Conservation (phyloP, 2,888 invertebrate species). For the Panzeria rudis region DNA sequence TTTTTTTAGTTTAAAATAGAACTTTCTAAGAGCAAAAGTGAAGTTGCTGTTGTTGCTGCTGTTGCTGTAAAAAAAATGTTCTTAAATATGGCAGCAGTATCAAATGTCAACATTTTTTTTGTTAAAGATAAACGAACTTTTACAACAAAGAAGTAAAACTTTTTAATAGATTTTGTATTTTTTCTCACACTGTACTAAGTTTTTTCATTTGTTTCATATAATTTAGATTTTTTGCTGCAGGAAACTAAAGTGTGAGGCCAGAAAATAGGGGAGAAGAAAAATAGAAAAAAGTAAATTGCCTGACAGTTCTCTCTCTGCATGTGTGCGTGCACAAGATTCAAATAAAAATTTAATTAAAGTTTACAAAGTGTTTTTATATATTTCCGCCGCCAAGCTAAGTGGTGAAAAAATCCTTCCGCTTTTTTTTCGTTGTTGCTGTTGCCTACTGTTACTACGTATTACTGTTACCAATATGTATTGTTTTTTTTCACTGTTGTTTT, state of each 20-base stretch:
- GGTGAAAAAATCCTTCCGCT: conserved; percentile 26
- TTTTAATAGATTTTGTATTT: conserved; percentile 51
- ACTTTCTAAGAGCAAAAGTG: not conserved
- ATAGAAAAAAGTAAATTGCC: conserved; percentile 21
- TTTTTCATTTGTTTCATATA: conserved; percentile 31
- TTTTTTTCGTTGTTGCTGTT: conserved; percentile 6
- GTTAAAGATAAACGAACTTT: conserved; percentile 15
- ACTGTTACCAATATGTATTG: conserved; percentile 4
- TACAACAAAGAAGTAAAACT: conserved; percentile 54
- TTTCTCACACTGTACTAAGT: conserved; percentile 27
- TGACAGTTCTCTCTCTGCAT: conserved; percentile 61
- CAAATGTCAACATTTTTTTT: conserved; percentile 56
- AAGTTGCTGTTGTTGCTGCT: not conserved
- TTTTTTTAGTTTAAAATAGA: not conserved
- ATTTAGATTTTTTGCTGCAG: conserved; percentile 18
- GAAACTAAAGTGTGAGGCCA: conserved; percentile 16
- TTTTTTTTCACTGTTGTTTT: not conserved
- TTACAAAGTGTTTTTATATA: conserved; percentile 65
- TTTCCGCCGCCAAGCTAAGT: conserved; percentile 31
- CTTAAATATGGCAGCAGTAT: conserved; percentile 47
- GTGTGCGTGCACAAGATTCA: conserved; percentile 54
- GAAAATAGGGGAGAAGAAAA: not conserved
- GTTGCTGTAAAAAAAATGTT: not conserved
- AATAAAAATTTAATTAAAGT: conserved; percentile 72
- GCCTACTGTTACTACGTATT: conserved; percentile 40